Evolutionary conservation across 1,140 invertebrate genomes (phyloP).

Genomic region (Drosophila virilis): DNA sequence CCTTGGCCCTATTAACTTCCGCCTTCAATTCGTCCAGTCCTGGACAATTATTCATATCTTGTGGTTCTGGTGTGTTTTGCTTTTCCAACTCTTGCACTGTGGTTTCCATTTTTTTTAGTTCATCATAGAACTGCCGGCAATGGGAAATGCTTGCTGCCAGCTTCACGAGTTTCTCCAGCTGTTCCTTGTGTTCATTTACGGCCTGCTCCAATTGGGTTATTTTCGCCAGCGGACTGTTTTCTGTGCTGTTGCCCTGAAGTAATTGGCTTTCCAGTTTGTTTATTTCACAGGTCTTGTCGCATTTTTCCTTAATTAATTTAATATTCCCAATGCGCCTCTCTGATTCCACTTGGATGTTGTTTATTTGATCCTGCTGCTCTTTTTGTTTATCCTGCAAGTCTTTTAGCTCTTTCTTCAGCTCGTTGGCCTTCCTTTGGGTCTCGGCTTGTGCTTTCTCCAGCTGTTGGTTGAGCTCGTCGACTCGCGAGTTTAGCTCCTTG

Average conservation of each 20-base stretch:
- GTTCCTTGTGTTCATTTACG: background rate
- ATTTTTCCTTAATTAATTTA: background rate
- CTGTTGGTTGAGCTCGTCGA: constrained; percentile 7
- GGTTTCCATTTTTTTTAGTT: background rate
- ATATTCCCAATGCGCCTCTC: background rate
- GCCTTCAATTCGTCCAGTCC: background rate
- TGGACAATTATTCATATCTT: background rate
- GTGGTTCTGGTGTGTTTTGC: background rate
- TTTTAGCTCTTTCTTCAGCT: constrained; percentile 13
- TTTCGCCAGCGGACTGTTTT: background rate
- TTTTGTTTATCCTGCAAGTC: constrained; percentile 19
- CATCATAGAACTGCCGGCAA: constrained; percentile 4
- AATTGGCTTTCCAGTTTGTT: background rate
- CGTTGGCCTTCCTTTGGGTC: background rate
- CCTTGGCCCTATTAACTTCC: background rate
- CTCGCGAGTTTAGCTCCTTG: background rate
- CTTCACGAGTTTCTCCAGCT: background rate
- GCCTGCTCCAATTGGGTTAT: too few species aligned
- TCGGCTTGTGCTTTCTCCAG: background rate
- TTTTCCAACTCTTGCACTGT: background rate
- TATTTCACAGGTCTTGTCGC: background rate
- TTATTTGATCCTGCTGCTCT: background rate
- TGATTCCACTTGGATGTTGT: background rate
- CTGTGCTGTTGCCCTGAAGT: background rate
- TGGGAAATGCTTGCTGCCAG: background rate